Conservation (phyloP, 1,140 invertebrate species). For the Leptinotarsa undecemlineata region DNA sequence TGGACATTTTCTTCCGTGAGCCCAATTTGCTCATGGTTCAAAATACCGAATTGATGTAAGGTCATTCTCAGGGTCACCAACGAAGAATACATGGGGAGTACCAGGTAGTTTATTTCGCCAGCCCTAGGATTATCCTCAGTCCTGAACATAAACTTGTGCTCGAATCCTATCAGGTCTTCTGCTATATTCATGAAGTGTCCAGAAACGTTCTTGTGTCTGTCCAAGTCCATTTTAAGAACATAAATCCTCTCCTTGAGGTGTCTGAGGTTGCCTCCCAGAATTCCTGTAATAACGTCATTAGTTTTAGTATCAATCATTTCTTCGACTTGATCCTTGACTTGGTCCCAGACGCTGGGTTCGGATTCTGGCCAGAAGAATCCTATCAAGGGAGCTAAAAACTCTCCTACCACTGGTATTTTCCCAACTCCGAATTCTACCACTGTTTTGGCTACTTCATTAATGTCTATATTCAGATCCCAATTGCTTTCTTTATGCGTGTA, state of each 20-base stretch:
- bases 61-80: background rate
- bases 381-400: background rate
- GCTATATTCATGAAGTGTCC: too few relatives aligned
- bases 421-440: background rate
- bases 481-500: background rate
- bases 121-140: background rate
- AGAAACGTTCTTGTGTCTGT: background rate
- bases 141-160: background rate
- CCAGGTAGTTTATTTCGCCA: too few relatives aligned
- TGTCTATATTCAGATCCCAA: background rate
- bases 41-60: background rate
- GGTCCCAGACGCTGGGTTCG: constrained; percentile 15
- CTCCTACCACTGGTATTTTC: constrained; percentile 10
- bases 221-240: background rate
- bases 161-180: background rate
- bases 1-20: too few relatives aligned
- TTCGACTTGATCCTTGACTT: constrained; percentile 14
- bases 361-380: constrained; percentile 9
- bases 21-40: background rate
- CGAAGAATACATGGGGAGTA: background rate
- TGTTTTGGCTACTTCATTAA: background rate
- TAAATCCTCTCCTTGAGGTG: background rate
- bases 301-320: constrained; percentile 5
- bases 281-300: background rate
- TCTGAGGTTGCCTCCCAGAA: constrained; percentile 1